Evolutionary conservation across 2,888 invertebrate species (phyloP), one percentile per base, ranked within the genome.

Genomic region (Leptinotarsa juncta): DNA sequence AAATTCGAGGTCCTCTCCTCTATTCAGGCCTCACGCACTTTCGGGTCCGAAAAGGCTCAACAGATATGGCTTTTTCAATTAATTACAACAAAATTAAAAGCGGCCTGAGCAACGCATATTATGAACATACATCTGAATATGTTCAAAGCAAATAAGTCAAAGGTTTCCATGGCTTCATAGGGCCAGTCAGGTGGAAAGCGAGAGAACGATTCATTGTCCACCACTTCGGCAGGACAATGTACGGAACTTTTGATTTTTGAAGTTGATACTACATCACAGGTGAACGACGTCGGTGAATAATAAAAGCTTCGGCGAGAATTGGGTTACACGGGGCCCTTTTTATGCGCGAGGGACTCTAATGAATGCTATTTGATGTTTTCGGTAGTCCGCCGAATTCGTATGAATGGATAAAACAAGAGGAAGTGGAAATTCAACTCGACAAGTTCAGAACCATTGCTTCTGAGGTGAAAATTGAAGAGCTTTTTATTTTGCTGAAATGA

Each of bases 91-190:
- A 75, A 79, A 79, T 79, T 78, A 78, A 77, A 77, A 77, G 75
- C 77, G 67, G 68, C 75, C 70, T 76, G 75, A 77, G 72, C 75
- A 71, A 69, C 16, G 65, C 23, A 72, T 74, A 72, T 74, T 76
- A 76, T 79, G 77, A 77, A 77, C 73, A 71, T 76, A 77, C 74
- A 74, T 77, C 73, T 76, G 12, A 73, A 73, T 73, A 66, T 78
- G 78, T 77, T 79, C 82, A 81, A 82, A 81, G 81, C 78, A 82
- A 79, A 80, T 79, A 76, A 79, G 77, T 82, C 82, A 82, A 82
- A 82, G 82, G 82, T 82, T 82, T 75, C 82, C 78, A 82, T 80
- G 79, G 78, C 74, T 78, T 77, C 71, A 23, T 16, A 15, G 20
- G 69, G 60, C 75, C 75, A 73, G 69, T 71, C 70, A 72, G 66